phyloP scores from a whole-genome alignment of 2,797 vertebrate genomes.

The Enteromius treurensis region DNA sequence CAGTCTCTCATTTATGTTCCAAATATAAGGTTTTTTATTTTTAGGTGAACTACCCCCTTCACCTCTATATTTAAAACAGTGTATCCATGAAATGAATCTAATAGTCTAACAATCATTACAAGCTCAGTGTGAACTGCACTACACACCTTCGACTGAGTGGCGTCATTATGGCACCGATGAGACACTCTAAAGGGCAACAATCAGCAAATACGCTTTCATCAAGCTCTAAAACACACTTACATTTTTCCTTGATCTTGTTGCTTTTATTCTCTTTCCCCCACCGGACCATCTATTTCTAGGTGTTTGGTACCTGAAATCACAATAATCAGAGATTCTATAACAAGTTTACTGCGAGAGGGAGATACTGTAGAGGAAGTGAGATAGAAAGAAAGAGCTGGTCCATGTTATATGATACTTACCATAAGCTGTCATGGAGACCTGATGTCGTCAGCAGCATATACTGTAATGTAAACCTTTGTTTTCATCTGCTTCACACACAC shows the following conservation, averaged over 20 bases:
- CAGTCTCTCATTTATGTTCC: neutral
- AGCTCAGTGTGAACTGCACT: neutral
- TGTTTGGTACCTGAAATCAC: conserved; percentile 5
- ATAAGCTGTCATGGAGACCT: conserved; percentile 45
- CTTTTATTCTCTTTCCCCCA: neutral
- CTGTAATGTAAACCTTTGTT: conserved; percentile 30
- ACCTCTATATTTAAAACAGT: neutral
- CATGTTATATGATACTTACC: conserved; percentile 50
- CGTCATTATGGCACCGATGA: conserved; percentile 71
- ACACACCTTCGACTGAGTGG: conserved; percentile 64
- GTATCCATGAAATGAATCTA: neutral
- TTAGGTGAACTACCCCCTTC: neutral
- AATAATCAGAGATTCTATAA: conserved; percentile 21
- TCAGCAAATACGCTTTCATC: conserved; percentile 29
- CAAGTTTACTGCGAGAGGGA: conserved; percentile 5
- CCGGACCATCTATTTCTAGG: neutral
- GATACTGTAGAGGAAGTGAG: neutral
- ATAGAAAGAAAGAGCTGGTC: conserved; percentile 10
- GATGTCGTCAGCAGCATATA: conserved; percentile 47
- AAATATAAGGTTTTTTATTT: neutral
- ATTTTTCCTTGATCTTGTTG: neutral
- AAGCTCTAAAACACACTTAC: conserved; percentile 16
- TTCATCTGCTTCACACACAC: conserved; percentile 21
- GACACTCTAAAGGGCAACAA: conserved; percentile 63
- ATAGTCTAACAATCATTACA: neutral